Conservation (phyloP, 2,113 vertebrate genomes). For the Oreochromis tanganicae region DNA sequence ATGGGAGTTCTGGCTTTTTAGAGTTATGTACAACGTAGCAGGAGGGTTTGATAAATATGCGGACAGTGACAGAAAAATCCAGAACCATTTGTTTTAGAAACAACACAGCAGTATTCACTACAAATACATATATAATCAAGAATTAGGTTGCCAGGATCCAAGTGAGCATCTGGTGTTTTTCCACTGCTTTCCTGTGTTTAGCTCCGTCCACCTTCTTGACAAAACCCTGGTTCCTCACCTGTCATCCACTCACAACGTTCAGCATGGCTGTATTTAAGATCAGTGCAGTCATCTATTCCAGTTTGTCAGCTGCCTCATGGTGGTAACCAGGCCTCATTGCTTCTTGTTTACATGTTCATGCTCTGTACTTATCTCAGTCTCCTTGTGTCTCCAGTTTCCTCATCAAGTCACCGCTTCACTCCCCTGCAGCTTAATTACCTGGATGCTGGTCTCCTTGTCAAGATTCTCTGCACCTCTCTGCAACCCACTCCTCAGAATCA, state of each 20-base stretch:
- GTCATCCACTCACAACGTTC: neutral
- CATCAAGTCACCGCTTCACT: neutral
- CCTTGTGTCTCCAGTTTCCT: neutral
- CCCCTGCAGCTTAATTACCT: neutral
- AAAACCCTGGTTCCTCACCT: neutral
- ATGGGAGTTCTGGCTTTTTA: neutral
- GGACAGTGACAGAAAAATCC: neutral
- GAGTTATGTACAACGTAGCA: neutral
- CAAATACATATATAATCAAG: neutral
- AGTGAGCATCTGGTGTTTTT: neutral
- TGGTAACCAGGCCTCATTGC: neutral
- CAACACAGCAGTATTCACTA: neutral
- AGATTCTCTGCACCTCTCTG: neutral
- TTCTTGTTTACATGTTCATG: neutral
- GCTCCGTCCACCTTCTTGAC: neutral
- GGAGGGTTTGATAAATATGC: neutral
- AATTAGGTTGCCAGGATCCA: neutral
- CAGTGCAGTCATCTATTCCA: neutral
- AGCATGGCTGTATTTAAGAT: neutral
- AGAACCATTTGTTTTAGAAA: constrained; percentile 5
- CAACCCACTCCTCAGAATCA: neutral
- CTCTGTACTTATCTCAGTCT: neutral
- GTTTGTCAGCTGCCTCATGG: neutral
- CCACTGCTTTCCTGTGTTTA: neutral
- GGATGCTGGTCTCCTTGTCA: neutral